Conservation (phyloP, 2,113 vertebrate species). For the Sceloporus undulatus region DNA sequence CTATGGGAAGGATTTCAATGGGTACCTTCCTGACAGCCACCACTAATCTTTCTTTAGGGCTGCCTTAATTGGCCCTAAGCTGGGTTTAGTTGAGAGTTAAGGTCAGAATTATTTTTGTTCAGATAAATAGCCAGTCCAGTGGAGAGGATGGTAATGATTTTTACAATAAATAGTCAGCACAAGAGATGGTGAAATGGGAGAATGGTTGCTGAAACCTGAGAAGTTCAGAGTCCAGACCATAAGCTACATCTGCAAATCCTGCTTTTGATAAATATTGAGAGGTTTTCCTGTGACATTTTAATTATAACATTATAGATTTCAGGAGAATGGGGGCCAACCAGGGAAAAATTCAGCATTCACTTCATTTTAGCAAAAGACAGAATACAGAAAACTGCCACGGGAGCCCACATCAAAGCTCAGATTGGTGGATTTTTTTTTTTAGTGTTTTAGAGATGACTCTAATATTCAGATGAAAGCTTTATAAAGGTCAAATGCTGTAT, state of each 20-base stretch:
- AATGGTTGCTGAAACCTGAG: constrained; percentile 18
- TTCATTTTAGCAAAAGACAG: constrained; percentile 46
- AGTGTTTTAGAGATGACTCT: not conserved
- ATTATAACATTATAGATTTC: constrained; percentile 75
- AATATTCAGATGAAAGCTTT: not conserved
- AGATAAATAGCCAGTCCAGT: no score
- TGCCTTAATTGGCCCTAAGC: not conserved
- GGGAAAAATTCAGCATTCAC: constrained; percentile 53
- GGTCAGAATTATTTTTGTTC: not conserved
- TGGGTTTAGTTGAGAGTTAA: constrained; percentile 12
- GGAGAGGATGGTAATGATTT: no score
- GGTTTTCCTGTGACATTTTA: constrained; percentile 68
- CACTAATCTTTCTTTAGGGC: not conserved
- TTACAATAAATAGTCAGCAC: no score
- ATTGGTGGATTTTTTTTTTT: constrained; percentile 27
- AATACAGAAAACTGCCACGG: not conserved
- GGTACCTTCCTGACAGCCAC: not conserved
- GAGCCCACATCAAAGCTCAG: constrained; percentile 27
- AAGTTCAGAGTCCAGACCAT: constrained; percentile 43
- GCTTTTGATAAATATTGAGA: constrained; percentile 71
- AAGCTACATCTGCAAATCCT: constrained; percentile 55
- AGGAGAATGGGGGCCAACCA: constrained; percentile 35
- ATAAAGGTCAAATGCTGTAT: not conserved
- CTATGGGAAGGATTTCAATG: no score
- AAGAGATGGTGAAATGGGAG: no score